Evolutionary conservation across 2,113 vertebrate species (phyloP), one percentile per base, ranked within the genome.

Genomic region (Epinephelus moara): DNA sequence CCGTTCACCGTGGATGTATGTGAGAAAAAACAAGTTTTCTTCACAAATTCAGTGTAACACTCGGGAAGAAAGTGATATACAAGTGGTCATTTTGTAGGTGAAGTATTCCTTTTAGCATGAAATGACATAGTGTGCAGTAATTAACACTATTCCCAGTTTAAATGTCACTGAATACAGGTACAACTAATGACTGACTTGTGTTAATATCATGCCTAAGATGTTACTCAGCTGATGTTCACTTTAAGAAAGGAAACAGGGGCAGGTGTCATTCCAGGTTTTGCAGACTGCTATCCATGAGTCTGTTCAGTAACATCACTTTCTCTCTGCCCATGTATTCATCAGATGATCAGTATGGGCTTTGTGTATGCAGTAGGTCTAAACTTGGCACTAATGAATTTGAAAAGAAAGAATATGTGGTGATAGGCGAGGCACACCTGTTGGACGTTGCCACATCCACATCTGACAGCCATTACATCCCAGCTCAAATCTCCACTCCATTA

Each of bases 381-480:
- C 40, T 57, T 40, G 42, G 42, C 42, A 4, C 8, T 53, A 8
- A 57, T 25, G 13, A 66, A 18, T 63, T 60, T 10, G 3, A 60
- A 66, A 19, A 42, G 6, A 67, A 42, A 57, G 33, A 73, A 37
- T 78, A 63, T 27, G 25, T 74, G 18, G 4, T 50, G 74, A 71
- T 15, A 66, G 56, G 25, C n/a, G 27, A 30, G 15, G 19, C 55
- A 59, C 82, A 92, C 91, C 88, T 93, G 87, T 71, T 74, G 69
- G 66, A 63, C 47, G 45, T 61, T 21, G 42, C 59, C 64, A 81
- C 49, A 19, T 84, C 33, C 72, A 87, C 86, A 87, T 89, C 69
- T 90, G 82, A 91, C 74, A 80, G 42, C 80, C 75, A 89, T 89
- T 85, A 86, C 30, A 10, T 40, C 77, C 72, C 33, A 59, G 45